A percentile compares a stretch with the other conserved stretches of the same genome.
Evolutionary conservation across 2,888 invertebrate genomes (phyloP).

Genomic region (Acanthosepion esculentum): DNA sequence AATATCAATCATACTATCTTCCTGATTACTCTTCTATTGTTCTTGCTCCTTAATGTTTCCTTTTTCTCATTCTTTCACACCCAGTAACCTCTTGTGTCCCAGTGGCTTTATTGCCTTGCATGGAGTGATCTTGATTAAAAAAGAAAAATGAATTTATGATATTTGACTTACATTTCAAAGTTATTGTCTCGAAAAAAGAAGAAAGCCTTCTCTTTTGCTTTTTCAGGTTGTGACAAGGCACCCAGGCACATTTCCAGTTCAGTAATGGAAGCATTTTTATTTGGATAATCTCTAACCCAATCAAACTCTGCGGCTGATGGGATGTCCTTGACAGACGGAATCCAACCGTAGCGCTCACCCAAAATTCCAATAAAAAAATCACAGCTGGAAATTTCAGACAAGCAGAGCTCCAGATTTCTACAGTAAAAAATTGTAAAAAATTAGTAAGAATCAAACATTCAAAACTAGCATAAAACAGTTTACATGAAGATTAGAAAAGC

Average conservation of each 20-base stretch:
- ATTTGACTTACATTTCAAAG: slow-evolving; percentile 63
- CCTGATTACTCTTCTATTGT: no score
- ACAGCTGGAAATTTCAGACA: slow-evolving; percentile 73
- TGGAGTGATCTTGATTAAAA: no score
- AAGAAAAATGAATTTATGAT: no score
- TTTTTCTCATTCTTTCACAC: no score
- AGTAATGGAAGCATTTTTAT: slow-evolving; percentile 74
- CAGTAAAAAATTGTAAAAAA: slow-evolving; percentile 49
- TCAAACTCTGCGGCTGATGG: slow-evolving; percentile 71
- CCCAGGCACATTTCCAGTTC: slow-evolving; percentile 75
- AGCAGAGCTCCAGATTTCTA: slow-evolving; percentile 75
- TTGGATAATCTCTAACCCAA: slow-evolving; percentile 73
- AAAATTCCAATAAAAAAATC: slow-evolving; percentile 76
- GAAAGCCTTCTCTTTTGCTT: slow-evolving; percentile 68
- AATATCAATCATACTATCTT: no score
- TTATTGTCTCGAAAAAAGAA: slow-evolving; percentile 73
- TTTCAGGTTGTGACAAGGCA: slow-evolving; percentile 63
- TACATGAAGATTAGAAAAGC: neutral
- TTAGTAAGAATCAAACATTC: no score
- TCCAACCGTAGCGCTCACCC: slow-evolving; percentile 75
- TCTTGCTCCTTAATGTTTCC: no score
- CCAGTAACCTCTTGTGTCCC: no score
- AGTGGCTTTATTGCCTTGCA: no score
- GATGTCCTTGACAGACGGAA: slow-evolving; percentile 67
- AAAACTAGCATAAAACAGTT: no score